Evolutionary conservation across 2,113 vertebrate genomes (phyloP), one percentile per base, ranked within the genome.

Genomic region (Sinocyclocheilus grahami): DNA sequence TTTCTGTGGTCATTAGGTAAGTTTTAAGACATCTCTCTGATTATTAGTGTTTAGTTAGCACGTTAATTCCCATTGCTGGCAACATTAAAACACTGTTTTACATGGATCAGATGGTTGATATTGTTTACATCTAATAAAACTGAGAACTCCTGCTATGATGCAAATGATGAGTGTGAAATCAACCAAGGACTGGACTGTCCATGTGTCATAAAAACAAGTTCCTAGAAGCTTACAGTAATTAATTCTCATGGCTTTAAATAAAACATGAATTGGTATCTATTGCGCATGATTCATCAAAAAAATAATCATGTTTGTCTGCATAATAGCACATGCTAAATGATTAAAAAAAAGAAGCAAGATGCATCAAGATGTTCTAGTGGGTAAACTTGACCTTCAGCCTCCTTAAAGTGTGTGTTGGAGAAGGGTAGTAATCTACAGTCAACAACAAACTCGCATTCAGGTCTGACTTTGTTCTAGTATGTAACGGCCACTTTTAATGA

Each of bases 1-100:
- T 76, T 6, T 87, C 75, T 91, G 76, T 90, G 91, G 86, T 91
- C 91, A 89, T 88, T 93, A 90, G 92, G 93, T 95, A 94, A 94
- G 93, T 95, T 88, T 90, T 12, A 63, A 51, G 79, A 33, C 22
- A 75, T 48, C 3, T 80, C 78, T 76, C 75, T 46, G 74, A 90
- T 87, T 75, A 27, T 77, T 51, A 82, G 62, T 69, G 22, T 86
- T 39, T 87, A 88, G 91, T 90, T 90, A 89, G 79, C 69, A 85
- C 27, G 42, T 81, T 83, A 82, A 85, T 87, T 46, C 74, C 81
- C 51, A 48, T 69, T 18, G 27, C 82, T 67, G 42, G 53, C 78
- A 30, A 30, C 48, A 60, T 76, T 84, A 82, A 67, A 82, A 60
- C 81, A 30, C 69, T 4, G 71, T 76, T 86, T 76, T 46, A 33